Percentiles rank a stretch among this genome's conserved stretches.
phyloP scores from a whole-genome alignment of 2,888 invertebrate genomes.

The Polylopha cassiicola region DNA sequence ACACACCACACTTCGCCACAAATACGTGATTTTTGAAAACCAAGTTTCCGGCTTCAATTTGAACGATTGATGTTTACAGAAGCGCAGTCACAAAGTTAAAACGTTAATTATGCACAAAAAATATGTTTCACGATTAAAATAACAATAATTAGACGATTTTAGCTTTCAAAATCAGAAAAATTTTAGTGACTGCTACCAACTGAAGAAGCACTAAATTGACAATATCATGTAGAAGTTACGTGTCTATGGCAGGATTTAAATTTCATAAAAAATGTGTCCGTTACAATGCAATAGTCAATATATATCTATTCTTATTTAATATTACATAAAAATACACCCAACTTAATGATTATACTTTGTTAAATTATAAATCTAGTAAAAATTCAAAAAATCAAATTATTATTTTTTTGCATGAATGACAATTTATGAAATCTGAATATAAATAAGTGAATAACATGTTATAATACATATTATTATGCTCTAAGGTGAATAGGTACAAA shows the following conservation, averaged over 20 bases:
- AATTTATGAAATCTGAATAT: too few relatives aligned
- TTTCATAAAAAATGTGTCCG: constrained; percentile 32
- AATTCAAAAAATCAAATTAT: too few relatives aligned
- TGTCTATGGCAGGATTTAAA: constrained; percentile 62
- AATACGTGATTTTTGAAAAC: constrained; percentile 48
- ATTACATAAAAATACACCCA: too few relatives aligned
- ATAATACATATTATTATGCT: too few relatives aligned
- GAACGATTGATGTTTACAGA: constrained; percentile 27
- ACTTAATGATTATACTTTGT: too few relatives aligned
- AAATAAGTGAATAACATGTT: too few relatives aligned
- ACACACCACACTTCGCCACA: constrained; percentile 59
- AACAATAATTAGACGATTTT: constrained; percentile 34
- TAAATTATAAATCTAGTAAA: too few relatives aligned
- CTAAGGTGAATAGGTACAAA: too few relatives aligned
- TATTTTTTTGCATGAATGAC: too few relatives aligned
- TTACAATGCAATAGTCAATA: constrained; percentile 12
- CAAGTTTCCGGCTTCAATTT: constrained; percentile 32
- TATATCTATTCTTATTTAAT: too few relatives aligned
- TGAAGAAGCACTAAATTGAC: constrained; percentile 66
- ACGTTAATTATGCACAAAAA: constrained; percentile 21
- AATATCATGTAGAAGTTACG: constrained; percentile 49
- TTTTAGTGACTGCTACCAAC: constrained; percentile 62
- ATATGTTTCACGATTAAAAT: constrained; percentile 20
- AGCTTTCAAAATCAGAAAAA: constrained; percentile 57
- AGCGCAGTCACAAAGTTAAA: constrained; percentile 24